These are phyloP conservation scores for Diachasmimorpha longicaudata DNA, from an alignment of 1,140 invertebrate genomes.

Conservation along the genomic window DNA sequence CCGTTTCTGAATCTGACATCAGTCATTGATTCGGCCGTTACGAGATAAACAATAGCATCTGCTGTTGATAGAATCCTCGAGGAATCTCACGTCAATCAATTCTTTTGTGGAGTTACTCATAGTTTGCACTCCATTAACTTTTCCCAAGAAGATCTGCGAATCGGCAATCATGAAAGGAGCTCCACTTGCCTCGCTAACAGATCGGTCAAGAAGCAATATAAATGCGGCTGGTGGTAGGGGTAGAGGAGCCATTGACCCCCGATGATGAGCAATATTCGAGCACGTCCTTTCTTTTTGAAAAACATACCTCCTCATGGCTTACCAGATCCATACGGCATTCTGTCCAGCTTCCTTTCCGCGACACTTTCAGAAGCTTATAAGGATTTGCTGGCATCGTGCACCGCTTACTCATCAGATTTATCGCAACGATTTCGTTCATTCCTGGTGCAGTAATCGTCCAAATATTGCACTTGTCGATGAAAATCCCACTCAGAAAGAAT, in stretches of 20 bases:
- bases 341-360: conserved; percentile 40
- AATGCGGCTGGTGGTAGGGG: too few species aligned
- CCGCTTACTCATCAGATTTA: conserved; percentile 56
- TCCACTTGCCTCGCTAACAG: too few species aligned
- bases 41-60: not conserved
- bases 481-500: conserved; percentile 5
- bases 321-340: conserved; percentile 42
- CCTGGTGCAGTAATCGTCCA: conserved; percentile 28
- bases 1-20: not conserved
- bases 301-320: not conserved
- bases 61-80: not conserved
- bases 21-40: not conserved
- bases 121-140: not conserved
- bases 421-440: conserved; percentile 39
- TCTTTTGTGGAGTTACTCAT: not conserved
- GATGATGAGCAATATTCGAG: not conserved
- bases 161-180: not conserved
- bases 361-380: conserved; percentile 42
- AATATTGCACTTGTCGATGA: conserved; percentile 1
- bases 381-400: conserved; percentile 53
- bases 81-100: not conserved
- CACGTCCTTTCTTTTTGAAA: not conserved
- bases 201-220: too few species aligned
- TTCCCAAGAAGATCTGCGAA: not conserved
- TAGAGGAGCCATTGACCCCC: not conserved